Conservation (phyloP, 1,140 invertebrate genomes). For the Phenacoccus solenopsis region DNA sequence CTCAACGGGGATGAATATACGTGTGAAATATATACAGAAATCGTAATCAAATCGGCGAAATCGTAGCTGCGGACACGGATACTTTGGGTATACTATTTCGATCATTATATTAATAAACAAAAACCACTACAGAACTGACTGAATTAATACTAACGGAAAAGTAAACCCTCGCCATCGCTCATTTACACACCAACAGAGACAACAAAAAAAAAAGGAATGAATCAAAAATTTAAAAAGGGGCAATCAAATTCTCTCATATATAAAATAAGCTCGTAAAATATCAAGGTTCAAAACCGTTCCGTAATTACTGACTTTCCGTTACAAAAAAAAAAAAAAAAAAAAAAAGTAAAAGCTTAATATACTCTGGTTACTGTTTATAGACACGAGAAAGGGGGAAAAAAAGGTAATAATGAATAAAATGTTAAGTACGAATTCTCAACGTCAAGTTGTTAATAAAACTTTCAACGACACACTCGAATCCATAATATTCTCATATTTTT, state of each 20-base stretch:
- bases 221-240: background rate
- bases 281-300: background rate
- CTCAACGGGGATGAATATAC: background rate
- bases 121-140: background rate
- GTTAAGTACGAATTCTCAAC: too few relatives aligned
- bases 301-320: background rate
- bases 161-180: too few relatives aligned
- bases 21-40: background rate
- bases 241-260: background rate
- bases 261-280: conserved; percentile 13
- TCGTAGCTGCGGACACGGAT: background rate
- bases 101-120: background rate
- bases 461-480: too few relatives aligned
- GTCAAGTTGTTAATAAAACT: too few relatives aligned
- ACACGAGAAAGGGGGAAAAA: too few relatives aligned
- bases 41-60: background rate
- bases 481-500: too few relatives aligned
- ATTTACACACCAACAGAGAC: too few relatives aligned
- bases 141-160: background rate
- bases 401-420: too few relatives aligned
- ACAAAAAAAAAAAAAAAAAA: conserved; percentile 4
- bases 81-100: background rate
- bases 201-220: background rate
- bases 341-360: too few relatives aligned
- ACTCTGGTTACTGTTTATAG: too few relatives aligned